Percentiles rank a stretch among this genome's conserved stretches.
phyloP scores from a whole-genome alignment of 2,888 invertebrate species.

The Dicranocentrus wangi region DNA sequence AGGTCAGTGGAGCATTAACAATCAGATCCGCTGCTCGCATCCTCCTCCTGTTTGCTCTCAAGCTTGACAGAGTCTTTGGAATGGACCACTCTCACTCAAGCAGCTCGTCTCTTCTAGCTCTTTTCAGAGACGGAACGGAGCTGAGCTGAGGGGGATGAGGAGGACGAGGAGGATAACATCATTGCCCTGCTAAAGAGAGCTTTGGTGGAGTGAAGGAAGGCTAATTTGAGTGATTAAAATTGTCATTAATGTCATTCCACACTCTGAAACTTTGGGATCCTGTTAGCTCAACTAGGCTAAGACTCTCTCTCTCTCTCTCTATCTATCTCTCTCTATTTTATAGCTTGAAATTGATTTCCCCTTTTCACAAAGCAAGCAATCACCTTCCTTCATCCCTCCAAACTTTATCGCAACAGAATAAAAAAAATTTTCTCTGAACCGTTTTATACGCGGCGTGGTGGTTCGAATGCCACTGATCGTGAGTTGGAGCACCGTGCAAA shows the following conservation, averaged over 20 bases:
- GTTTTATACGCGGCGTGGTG: too few relatives aligned
- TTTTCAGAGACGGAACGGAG: not conserved
- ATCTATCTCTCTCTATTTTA: too few relatives aligned
- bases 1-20: constrained; percentile 36
- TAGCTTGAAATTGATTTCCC: too few relatives aligned
- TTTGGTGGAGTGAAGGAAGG: not conserved
- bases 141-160: not conserved
- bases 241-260: too few relatives aligned
- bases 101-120: not conserved
- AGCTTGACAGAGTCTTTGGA: not conserved
- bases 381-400: not conserved
- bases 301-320: too few relatives aligned
- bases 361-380: not conserved
- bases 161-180: not conserved
- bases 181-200: not conserved
- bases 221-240: not conserved
- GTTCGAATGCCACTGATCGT: too few relatives aligned
- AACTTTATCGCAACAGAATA: not conserved
- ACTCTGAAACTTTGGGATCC: too few relatives aligned
- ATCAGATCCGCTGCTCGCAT: constrained; percentile 10
- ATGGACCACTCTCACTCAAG: not conserved
- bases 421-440: not conserved
- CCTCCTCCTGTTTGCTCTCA: constrained; percentile 11
- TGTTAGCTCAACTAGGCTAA: too few relatives aligned
- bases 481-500: too few relatives aligned